A percentile compares a stretch with the other conserved stretches of the same genome.
Conservation (phyloP, 2,113 vertebrate genomes). For the Mungos mungo region DNA sequence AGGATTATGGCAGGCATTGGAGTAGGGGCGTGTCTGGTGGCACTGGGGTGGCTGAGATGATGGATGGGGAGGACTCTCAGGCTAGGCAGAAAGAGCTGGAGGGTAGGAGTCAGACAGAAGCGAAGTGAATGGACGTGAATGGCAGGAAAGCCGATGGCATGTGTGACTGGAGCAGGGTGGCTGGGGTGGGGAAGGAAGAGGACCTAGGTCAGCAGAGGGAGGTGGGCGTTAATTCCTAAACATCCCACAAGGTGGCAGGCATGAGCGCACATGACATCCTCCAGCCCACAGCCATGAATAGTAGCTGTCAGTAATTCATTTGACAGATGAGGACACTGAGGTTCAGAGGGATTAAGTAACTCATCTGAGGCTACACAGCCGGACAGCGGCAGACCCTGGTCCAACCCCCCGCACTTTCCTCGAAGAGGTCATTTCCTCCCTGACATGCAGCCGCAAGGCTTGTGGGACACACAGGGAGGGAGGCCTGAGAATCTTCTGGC, state of each 20-base stretch:
- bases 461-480: fast-evolving
- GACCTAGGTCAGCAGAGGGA: neutral
- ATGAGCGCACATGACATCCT: neutral
- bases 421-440: neutral
- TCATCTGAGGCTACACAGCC: neutral
- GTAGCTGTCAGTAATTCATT: neutral
- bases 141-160: neutral
- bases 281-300: no score
- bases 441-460: fast-evolving
- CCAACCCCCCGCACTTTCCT: neutral
- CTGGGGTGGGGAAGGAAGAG: neutral
- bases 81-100: neutral
- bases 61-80: neutral
- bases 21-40: neutral
- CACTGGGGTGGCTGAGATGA: no score
- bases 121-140: neutral
- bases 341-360: neutral
- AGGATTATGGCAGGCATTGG: neutral
- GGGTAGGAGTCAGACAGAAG: no score
- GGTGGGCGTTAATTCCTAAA: neutral
- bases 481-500: neutral
- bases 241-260: fast-evolving
- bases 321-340: neutral
- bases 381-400: neutral
- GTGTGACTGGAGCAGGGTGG: neutral